phyloP scores from a whole-genome alignment of 2,888 invertebrate species.

The Temnothorax unifasciatus region DNA sequence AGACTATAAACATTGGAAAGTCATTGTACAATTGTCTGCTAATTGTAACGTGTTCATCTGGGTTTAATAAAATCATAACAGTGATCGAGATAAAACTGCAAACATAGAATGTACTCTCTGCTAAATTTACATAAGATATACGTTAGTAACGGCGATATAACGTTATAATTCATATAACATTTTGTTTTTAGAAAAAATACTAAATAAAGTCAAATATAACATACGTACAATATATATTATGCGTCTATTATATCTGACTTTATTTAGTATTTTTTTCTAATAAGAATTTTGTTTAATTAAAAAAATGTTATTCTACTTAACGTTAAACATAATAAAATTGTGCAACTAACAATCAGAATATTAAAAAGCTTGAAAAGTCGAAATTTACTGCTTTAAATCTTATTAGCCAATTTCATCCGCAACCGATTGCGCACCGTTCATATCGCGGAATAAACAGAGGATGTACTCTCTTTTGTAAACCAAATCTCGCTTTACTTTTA shows the following conservation, averaged over 20 bases:
- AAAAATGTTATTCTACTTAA: background rate
- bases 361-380: background rate
- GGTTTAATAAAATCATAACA: constrained; percentile 39
- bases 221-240: background rate
- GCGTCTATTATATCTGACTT: constrained; percentile 4
- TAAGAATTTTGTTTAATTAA: background rate
- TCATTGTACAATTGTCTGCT: background rate
- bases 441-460: constrained; percentile 33
- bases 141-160: background rate
- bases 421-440: constrained; percentile 7
- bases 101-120: background rate
- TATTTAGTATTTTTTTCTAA: background rate
- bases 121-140: background rate
- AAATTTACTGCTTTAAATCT: constrained; percentile 19
- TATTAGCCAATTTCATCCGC: constrained; percentile 23
- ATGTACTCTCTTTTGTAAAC: constrained; percentile 25
- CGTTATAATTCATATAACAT: background rate
- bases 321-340: background rate
- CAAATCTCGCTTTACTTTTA: constrained; percentile 32
- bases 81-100: background rate
- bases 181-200: too few relatives aligned
- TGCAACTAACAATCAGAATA: background rate
- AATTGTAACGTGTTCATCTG: constrained; percentile 17
- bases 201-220: too few relatives aligned
- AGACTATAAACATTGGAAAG: background rate